phyloP scores from a whole-genome alignment of 2,113 vertebrate species.

The Cranoglanis bouderius region DNA sequence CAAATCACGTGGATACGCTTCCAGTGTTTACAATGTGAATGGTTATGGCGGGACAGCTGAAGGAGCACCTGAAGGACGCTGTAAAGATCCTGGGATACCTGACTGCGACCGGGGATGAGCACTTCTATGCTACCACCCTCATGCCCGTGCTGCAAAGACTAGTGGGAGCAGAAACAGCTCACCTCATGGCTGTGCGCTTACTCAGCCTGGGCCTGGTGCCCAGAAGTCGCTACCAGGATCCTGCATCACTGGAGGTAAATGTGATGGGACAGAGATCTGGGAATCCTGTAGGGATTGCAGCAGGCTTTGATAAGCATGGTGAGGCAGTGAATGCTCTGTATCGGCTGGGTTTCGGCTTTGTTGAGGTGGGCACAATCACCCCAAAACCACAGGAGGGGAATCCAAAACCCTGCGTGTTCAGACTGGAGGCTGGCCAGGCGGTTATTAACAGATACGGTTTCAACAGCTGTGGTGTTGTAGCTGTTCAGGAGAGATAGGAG shows the following conservation, averaged over 20 bases:
- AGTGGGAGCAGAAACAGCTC: conserved; percentile 80
- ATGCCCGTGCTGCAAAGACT: conserved; percentile 82
- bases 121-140: conserved; percentile 80
- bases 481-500: no score
- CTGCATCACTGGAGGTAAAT: no score
- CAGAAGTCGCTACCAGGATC: no score
- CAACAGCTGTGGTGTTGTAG: no score
- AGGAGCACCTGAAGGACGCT: conserved; percentile 72
- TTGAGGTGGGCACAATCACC: conserved; percentile 92
- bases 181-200: no score
- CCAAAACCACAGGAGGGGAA: conserved; percentile 92
- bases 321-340: conserved; percentile 91
- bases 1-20: conserved; percentile 23
- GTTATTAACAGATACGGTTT: conserved; percentile 92
- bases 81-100: conserved; percentile 76
- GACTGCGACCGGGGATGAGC: conserved; percentile 79
- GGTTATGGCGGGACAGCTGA: conserved; percentile 72
- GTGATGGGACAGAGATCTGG: conserved; percentile 82
- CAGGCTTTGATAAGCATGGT: conserved; percentile 93
- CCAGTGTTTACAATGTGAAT: conserved; percentile 20
- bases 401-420: conserved; percentile 88
- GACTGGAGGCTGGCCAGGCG: conserved; percentile 80
- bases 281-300: conserved; percentile 91
- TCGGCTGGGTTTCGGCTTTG: conserved; percentile 92
- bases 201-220: no score